Percentiles rank a stretch among this genome's conserved stretches.
Evolutionary conservation across 2,888 invertebrate species (phyloP).

Genomic region (Lampropteryx suffumata): DNA sequence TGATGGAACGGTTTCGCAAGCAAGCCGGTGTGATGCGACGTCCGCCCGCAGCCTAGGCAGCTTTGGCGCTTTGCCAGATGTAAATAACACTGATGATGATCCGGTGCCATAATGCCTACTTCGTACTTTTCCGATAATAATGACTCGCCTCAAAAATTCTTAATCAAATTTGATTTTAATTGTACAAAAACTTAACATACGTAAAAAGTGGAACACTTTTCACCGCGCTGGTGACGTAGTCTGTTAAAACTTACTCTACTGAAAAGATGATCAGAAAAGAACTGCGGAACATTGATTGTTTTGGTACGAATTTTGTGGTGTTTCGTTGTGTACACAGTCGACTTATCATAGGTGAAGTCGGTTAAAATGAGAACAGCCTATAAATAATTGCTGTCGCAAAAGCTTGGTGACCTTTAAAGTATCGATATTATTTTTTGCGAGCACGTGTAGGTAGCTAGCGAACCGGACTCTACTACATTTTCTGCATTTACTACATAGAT

Average conservation of each 20-base stretch:
- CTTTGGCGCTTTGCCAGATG: constrained; percentile 56
- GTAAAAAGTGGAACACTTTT: too few species aligned
- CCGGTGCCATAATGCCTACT: constrained; percentile 27
- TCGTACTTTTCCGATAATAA: neutral
- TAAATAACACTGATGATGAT: constrained; percentile 50
- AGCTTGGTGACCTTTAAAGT: constrained; percentile 40
- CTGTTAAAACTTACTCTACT: too few species aligned
- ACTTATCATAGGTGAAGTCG: neutral
- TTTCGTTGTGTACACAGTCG: neutral
- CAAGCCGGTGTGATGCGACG: constrained; percentile 38
- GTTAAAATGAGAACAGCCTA: constrained; percentile 9
- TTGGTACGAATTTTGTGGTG: too few species aligned
- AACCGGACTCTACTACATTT: constrained; percentile 21
- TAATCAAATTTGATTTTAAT: too few species aligned
- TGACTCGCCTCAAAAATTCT: too few species aligned
- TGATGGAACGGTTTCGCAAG: constrained; percentile 55
- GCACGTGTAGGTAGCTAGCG: constrained; percentile 25
- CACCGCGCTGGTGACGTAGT: too few species aligned
- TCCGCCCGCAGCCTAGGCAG: constrained; percentile 27
- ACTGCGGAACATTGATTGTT: too few species aligned
- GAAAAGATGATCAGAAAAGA: too few species aligned
- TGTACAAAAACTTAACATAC: too few species aligned
- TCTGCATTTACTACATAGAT: constrained; percentile 10
- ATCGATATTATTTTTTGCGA: constrained; percentile 35
- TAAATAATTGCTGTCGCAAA: constrained; percentile 23